These are phyloP conservation scores for Corythaeola cristata DNA, from an alignment of 2,113 vertebrate species.

Conservation along the genomic window DNA sequence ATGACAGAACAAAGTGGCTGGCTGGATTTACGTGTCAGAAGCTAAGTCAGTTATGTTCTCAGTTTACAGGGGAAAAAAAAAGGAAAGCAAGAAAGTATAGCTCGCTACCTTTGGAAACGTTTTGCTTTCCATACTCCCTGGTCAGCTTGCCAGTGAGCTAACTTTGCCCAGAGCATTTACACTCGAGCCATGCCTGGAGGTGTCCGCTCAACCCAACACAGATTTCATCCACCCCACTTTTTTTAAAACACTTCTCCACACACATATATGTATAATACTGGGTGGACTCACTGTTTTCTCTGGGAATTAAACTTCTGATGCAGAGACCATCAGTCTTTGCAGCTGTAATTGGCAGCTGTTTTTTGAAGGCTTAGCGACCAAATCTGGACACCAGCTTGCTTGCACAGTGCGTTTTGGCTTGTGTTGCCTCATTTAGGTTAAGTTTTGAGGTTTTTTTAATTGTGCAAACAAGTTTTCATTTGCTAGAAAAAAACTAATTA, in stretches of 20 bases:
- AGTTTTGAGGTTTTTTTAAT: background rate
- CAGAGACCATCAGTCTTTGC: background rate
- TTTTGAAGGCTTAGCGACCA: background rate
- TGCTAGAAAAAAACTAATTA: background rate
- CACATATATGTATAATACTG: background rate
- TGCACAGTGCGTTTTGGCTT: background rate
- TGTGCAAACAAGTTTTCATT: background rate
- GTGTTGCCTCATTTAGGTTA: background rate
- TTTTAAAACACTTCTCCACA: background rate
- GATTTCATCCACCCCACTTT: background rate
- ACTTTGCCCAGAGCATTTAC: background rate
- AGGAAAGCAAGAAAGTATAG: background rate
- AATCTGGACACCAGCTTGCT: background rate
- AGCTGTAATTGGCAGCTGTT: background rate
- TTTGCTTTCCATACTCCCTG: background rate
- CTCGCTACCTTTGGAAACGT: background rate
- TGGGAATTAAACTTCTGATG: background rate
- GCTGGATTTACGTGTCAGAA: background rate
- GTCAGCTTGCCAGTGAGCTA: background rate
- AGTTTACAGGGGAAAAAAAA: background rate
- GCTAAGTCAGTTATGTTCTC: background rate
- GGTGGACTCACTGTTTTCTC: background rate
- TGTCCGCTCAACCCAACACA: fast-evolving
- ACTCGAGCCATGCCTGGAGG: background rate
- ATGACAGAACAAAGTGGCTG: background rate